Conservation (phyloP, 2,113 vertebrate species). For the Platycercus adscitus region DNA sequence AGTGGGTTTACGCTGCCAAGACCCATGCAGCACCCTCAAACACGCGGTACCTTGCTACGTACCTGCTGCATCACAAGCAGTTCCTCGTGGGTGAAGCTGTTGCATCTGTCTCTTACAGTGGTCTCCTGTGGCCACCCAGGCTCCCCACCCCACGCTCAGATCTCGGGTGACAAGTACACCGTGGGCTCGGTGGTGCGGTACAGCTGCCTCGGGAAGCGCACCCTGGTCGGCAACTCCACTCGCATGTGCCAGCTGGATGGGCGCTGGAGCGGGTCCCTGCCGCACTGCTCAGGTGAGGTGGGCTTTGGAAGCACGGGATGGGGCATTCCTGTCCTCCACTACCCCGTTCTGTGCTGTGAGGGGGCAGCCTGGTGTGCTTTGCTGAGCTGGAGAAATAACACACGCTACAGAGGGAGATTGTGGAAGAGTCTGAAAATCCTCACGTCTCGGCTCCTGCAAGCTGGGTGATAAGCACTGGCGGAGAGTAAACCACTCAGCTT, state of each 20-base stretch:
- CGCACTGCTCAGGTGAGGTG: conserved; percentile 93
- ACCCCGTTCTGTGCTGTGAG: fast-evolving
- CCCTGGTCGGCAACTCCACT: conserved; percentile 88
- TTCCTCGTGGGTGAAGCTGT: background rate
- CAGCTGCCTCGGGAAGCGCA: conserved; percentile 86
- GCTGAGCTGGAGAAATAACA: background rate
- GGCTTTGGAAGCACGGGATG: background rate
- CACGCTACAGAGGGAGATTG: fast-evolving
- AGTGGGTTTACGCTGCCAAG: background rate
- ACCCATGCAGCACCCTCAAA: fast-evolving
- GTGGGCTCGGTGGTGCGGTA: conserved; percentile 92
- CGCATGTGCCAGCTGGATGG: conserved; percentile 94
- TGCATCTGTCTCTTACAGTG: conserved; percentile 75
- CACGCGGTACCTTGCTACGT: fast-evolving
- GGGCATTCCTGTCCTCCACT: fast-evolving
- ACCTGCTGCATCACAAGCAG: background rate
- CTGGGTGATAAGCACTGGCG: background rate
- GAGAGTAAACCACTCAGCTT: background rate
- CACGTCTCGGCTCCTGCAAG: background rate
- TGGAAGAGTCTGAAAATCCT: background rate
- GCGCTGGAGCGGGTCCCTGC: conserved; percentile 93
- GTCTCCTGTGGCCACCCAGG: conserved; percentile 93
- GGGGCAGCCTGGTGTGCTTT: background rate
- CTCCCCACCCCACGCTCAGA: conserved; percentile 87
- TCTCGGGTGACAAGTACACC: conserved; percentile 87